Evolutionary conservation across 1,140 invertebrate species (phyloP).

Genomic region (Drosophila orosa): DNA sequence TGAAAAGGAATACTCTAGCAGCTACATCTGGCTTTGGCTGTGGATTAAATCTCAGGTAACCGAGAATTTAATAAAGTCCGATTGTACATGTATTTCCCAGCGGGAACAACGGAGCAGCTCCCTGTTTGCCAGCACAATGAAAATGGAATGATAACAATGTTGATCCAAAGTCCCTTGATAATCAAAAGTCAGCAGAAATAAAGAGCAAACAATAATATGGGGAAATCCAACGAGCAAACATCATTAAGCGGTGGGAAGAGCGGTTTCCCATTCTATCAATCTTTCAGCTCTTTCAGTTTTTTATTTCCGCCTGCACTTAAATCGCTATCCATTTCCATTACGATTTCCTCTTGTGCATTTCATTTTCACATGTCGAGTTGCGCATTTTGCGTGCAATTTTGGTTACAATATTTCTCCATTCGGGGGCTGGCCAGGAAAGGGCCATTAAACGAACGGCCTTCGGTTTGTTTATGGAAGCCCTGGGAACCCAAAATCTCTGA

Average conservation of each 20-base stretch:
- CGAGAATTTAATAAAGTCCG: conserved; percentile 52
- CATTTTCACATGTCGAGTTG: conserved; percentile 34
- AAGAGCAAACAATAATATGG: conserved; percentile 12
- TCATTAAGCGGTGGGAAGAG: conserved; percentile 33
- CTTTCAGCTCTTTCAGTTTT: not conserved
- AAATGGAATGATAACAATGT: conserved; percentile 59
- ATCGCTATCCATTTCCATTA: conserved; percentile 41
- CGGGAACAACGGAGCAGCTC: not conserved
- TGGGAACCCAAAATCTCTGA: conserved; percentile 16
- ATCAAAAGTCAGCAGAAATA: conserved; percentile 29
- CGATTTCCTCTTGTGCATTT: conserved; percentile 31
- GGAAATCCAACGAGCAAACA: conserved; percentile 33
- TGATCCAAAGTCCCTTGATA: conserved; percentile 34
- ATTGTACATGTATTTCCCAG: not conserved
- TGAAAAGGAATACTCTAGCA: conserved; percentile 20
- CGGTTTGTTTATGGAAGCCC: conserved; percentile 24
- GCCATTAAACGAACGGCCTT: conserved; percentile 19
- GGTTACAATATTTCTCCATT: conserved; percentile 45
- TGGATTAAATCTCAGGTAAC: conserved; percentile 44
- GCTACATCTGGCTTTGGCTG: not conserved
- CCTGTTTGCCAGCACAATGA: conserved; percentile 8
- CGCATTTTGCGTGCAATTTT: conserved; percentile 49
- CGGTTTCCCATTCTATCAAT: conserved; percentile 17
- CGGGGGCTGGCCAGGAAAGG: not conserved
- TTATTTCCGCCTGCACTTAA: conserved; percentile 18